These are phyloP conservation scores for Lycocorax pyrrhopterus DNA, from an alignment of 2,113 vertebrate species.

Conservation along the genomic window DNA sequence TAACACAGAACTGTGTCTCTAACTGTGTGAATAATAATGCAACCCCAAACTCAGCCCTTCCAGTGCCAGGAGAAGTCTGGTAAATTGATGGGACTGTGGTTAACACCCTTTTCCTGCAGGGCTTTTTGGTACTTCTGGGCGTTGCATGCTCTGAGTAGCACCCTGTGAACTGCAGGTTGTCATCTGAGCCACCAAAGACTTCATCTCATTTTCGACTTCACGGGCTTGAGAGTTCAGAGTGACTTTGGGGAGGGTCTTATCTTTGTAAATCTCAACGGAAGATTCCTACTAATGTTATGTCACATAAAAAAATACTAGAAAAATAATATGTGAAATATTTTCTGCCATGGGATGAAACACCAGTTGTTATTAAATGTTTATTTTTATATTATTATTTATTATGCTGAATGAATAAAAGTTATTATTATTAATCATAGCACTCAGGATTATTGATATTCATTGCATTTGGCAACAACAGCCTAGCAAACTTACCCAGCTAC, in stretches of 20 bases:
- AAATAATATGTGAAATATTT: background rate
- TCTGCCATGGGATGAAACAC: background rate
- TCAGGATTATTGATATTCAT: background rate
- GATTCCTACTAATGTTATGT: background rate
- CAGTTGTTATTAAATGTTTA: background rate
- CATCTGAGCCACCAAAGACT: background rate
- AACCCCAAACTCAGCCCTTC: background rate
- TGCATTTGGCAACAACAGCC: background rate
- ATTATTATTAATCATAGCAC: background rate
- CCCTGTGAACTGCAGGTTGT: background rate
- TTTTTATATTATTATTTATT: background rate
- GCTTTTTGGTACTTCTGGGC: background rate
- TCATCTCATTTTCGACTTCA: background rate
- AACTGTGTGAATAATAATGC: background rate
- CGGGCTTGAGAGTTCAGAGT: background rate
- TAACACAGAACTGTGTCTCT: background rate
- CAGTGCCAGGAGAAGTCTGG: background rate
- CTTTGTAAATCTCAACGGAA: background rate
- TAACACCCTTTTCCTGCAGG: background rate
- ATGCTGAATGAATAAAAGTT: background rate
- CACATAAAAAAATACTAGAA: background rate
- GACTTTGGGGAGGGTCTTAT: background rate
- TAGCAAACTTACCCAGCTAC: background rate
- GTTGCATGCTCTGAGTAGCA: background rate
- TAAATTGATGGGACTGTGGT: background rate